Evolutionary conservation across 1,140 invertebrate species (phyloP), one percentile per base, ranked within the genome.

Genomic region (Daktulosphaira vitifoliae): DNA sequence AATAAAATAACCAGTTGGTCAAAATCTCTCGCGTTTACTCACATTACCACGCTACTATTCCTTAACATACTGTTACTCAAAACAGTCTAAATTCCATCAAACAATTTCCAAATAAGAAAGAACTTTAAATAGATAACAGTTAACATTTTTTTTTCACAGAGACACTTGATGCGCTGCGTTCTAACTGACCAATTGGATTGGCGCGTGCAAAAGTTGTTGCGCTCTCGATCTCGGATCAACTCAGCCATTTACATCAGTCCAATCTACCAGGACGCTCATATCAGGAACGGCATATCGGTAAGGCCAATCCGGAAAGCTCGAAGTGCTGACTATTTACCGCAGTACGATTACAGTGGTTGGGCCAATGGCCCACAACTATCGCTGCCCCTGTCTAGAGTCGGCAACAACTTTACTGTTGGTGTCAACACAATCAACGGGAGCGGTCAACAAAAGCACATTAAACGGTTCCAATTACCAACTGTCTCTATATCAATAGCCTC

Each of bases 161-260:
- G 65, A n/a, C 65, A 67, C 56, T 38, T 69, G 39, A 68, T 70
- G 42, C 68, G 68, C 49, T 68, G 46, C 38, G 69, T 65, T 20
- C 56, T 68, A 22, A 66, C 68, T 39, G 56, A 62, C n/a, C 56
- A 38, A 65, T 65, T 39, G 38, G 68, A 66, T 65, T 52, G 20
- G 66, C 68, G 26, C 56, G 65, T 53, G 39, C 56, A 22, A 7
- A 65, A 52, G 26, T 11, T 64, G 44, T 65, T 67, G 50, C 39
- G 46, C 9, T 65, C 68, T 15, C 67, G 70, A 8, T 68, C 70
- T 18, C 66, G 71, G 13, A 67, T 72, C 50, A 72, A 72, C 65
- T 72, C 71, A n/a, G 71, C 71, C 66, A 69, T 72, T 29, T 72
- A 71, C 68, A 70, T 72, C 51, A 69, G 69, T 44, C 67, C 67